phyloP scores from a whole-genome alignment of 2,888 invertebrate genomes.

The Ormyrus thymus region DNA sequence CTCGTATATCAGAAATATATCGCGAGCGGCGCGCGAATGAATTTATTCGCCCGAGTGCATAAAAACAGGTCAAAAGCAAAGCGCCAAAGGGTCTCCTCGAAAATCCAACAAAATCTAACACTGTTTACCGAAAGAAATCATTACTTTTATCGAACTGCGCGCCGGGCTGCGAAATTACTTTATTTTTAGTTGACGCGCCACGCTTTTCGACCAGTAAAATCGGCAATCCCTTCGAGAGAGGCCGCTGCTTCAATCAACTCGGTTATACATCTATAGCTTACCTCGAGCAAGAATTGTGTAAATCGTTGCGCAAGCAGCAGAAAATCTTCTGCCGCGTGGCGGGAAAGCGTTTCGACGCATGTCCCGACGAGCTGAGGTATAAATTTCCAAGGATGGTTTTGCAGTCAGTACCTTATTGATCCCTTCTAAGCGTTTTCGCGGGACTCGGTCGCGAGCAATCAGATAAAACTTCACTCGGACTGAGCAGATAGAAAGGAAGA shows the following conservation, averaged over 20 bases:
- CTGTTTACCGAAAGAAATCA: not conserved
- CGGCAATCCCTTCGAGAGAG: not conserved
- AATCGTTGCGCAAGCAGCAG: not conserved
- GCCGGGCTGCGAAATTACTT: not conserved
- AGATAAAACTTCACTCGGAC: conserved; percentile 61
- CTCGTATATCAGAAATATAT: conserved; percentile 12
- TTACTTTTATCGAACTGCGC: conserved; percentile 1
- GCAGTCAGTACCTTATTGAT: conserved; percentile 69
- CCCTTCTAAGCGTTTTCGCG: conserved; percentile 65
- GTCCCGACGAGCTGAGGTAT: conserved; percentile 45
- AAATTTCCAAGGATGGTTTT: conserved; percentile 65
- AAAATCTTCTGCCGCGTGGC: not conserved
- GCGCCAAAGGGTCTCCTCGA: not conserved
- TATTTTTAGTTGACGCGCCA: not conserved
- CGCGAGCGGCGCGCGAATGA: conserved; percentile 5
- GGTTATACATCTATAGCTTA: not conserved
- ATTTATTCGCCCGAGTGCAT: not conserved
- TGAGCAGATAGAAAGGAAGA: conserved; percentile 10
- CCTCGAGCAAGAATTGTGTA: not conserved
- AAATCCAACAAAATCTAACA: conserved; percentile 25
- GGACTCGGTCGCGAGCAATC: conserved; percentile 60
- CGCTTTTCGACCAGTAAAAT: not conserved
- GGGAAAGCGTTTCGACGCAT: not conserved
- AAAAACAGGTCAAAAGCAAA: conserved; percentile 35
- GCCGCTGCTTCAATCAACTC: not conserved